phyloP scores from a whole-genome alignment of 2,797 vertebrate genomes.

The Luscinia luscinia region DNA sequence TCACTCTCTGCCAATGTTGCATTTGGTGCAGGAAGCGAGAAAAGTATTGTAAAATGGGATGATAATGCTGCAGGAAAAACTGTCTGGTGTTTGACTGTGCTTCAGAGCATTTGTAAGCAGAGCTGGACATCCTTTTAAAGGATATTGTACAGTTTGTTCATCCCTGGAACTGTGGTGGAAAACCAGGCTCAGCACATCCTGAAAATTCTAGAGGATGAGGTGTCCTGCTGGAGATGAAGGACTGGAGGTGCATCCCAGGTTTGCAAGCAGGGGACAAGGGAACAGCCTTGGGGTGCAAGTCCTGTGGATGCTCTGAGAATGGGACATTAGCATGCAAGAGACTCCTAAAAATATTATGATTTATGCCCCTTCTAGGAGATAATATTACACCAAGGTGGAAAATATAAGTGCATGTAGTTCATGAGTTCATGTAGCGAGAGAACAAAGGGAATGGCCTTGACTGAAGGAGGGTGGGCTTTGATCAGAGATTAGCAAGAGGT shows the following conservation, averaged over 20 bases:
- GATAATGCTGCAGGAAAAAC: background rate
- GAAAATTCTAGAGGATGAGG: background rate
- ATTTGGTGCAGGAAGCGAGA: background rate
- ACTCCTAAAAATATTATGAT: background rate
- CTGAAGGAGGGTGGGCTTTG: background rate
- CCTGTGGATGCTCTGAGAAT: background rate
- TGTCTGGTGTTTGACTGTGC: background rate
- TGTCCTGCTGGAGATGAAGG: accelerated
- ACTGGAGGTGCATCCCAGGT: accelerated
- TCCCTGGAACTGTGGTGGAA: background rate
- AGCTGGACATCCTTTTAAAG: background rate
- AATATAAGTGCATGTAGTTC: background rate
- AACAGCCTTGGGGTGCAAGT: background rate
- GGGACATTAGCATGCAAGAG: accelerated
- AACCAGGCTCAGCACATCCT: background rate
- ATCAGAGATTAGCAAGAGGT: background rate
- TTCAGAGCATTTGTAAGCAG: background rate
- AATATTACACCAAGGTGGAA: background rate
- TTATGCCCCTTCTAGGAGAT: background rate
- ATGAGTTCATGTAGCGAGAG: accelerated
- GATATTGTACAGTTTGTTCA: background rate
- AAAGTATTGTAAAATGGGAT: background rate
- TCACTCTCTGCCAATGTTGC: background rate
- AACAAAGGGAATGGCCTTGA: background rate
- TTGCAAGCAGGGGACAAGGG: background rate